Evolutionary conservation across 2,113 vertebrate genomes (phyloP), one percentile per base, ranked within the genome.

Genomic region (Rhinolophus ferrumequinum): DNA sequence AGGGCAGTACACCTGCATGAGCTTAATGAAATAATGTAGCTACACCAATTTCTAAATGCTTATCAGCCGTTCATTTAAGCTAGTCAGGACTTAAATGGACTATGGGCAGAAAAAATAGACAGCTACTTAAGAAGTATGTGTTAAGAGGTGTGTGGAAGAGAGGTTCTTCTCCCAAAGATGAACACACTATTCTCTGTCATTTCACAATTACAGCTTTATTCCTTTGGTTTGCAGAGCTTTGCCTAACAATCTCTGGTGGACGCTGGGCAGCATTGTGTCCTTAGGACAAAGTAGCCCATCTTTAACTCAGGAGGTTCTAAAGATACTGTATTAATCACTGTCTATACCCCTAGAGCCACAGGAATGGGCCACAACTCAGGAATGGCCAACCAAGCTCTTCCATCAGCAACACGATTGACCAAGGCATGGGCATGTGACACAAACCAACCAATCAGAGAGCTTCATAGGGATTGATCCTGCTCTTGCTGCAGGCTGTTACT

Each of bases 341-440:
- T 4, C 30, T 28, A 14, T 56, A 19, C 44, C 14, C 72, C 11
- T 62, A 80, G 26, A 54, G 72, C 28, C 66, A 28, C 22, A 12
- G 14, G 60, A n/a, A 77, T 12, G 26, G 54, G n/a, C 26, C 75
- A 22, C 4, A 41, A 4, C 8, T 69, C 60, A 3, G 16, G n/a
- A 3, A 10, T 14, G 38, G 58, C 50, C 50, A 56, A 14, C 26
- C 67, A 21, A 33, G 3, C 52, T 70, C 72, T 19, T 41, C 33
- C 21, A 11, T 18, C 56, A 9, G 66, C 26, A 73, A 30, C 66
- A 33, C 1, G 10, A 44, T 6, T 28, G 44, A 26, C 7, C 21
- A 4, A n/a, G 11, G 30, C 1, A 0, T 22, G 54, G n/a, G 16
- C 73, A n/a, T 30, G 16, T 1, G 28, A n/a, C 35, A 14, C 4